Evolutionary conservation across 53 echinoderm and acorn worm species (phyloP).

Genomic region (Luidia sarsii): DNA sequence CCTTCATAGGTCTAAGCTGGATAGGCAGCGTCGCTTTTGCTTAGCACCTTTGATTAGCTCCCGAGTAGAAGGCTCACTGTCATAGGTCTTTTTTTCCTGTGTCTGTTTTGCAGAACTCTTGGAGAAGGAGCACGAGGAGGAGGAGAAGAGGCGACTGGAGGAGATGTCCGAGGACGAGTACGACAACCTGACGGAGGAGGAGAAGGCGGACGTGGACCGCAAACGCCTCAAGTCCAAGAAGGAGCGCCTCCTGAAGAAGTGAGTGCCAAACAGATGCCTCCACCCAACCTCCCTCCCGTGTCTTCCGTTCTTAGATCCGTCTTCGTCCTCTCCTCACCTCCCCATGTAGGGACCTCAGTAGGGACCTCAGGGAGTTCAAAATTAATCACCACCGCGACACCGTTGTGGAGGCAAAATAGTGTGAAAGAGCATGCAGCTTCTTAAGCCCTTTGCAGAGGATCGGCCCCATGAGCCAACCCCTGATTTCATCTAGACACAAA

Average conservation of each 20-base stretch:
- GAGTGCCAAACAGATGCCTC: conserved; percentile 13
- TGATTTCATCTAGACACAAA: too few species aligned
- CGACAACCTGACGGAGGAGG: conserved; percentile 84
- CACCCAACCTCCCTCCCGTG: neutral
- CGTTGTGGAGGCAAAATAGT: too few species aligned
- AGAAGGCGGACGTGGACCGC: conserved; percentile 83
- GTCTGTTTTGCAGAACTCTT: conserved; percentile 59
- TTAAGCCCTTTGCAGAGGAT: too few species aligned
- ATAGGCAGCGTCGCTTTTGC: too few species aligned
- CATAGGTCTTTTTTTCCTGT: too few species aligned
- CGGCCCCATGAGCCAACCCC: too few species aligned
- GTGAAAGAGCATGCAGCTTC: too few species aligned
- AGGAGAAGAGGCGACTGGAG: conserved; percentile 80
- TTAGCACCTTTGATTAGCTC: too few species aligned
- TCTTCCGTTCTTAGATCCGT: neutral
- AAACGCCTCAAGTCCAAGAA: conserved; percentile 98
- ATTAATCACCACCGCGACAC: too few species aligned
- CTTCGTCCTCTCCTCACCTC: neutral
- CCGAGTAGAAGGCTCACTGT: too few species aligned
- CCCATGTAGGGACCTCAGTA: neutral
- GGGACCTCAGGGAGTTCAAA: neutral
- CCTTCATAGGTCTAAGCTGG: too few species aligned
- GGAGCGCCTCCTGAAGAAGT: conserved; percentile 97
- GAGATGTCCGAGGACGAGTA: conserved; percentile 99
- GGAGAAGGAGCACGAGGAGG: conserved; percentile 79